Conservation (phyloP, 2,797 vertebrate species). For the Myotis vivesi region DNA sequence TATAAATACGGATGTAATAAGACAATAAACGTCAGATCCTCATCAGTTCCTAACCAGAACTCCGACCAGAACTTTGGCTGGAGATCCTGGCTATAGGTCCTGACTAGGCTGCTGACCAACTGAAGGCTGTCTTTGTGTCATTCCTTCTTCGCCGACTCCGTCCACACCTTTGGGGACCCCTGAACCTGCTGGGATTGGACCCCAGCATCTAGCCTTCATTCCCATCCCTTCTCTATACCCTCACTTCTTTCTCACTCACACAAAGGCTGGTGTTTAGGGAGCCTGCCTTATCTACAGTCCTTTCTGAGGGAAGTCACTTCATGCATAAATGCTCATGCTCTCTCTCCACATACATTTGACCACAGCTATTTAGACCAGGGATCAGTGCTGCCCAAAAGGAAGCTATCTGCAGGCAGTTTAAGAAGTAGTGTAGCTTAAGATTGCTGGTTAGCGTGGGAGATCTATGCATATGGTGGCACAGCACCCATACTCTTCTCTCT, state of each 20-base stretch:
- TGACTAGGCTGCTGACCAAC: no score
- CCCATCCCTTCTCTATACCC: not conserved
- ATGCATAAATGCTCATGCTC: not conserved
- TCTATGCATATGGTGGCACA: not conserved
- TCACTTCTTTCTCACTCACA: not conserved
- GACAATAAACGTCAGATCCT: no score
- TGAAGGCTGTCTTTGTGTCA: no score
- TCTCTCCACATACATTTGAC: not conserved
- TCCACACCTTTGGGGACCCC: no score
- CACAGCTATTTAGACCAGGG: not conserved
- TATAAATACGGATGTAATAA: no score
- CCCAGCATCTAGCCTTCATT: not conserved
- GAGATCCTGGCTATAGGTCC: no score
- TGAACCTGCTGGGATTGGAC: no score
- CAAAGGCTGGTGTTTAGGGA: not conserved
- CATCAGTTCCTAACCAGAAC: no score
- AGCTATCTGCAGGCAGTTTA: not conserved
- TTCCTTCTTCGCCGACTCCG: no score
- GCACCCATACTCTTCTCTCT: not conserved
- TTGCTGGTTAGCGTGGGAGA: not conserved
- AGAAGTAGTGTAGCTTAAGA: not conserved
- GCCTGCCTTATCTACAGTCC: not conserved
- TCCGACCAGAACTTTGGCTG: no score
- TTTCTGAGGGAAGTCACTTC: not conserved
- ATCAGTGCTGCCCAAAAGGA: not conserved